Base-by-base conservation (phyloP, 2,888 invertebrate species). In the Lydus trimaculatus region DNA sequence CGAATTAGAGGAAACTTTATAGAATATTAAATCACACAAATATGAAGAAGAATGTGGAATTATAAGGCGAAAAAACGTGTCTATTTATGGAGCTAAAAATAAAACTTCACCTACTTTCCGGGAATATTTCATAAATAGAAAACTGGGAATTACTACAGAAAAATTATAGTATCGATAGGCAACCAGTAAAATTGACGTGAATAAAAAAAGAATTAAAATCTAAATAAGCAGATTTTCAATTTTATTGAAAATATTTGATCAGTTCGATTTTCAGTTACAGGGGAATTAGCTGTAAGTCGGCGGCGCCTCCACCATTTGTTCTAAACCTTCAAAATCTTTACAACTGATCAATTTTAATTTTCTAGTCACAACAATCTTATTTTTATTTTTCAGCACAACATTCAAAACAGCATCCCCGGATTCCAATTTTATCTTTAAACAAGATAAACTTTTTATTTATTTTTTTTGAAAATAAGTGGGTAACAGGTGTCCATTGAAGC, bases 401-500 rank as follows among this genome's bases (percentile, higher is more conserved):
- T n/a, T n/a, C n/a, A n/a, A n/a, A n/a, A n/a, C n/a, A n/a, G n/a
- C n/a, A n/a, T n/a, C n/a, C n/a, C n/a, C n/a, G n/a, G 33, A 7
- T n/a, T 15, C 28, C 56, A 28, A 56, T 28, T 15, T 56, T 2
- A 5, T 11, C 13, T 28, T 56, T 13, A n/a, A 28, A 7, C 56
- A 56, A 11, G 25, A 28, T n/a, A 5, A 25, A 56, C 56, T 56
- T 56, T 56, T n/a, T n/a, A n/a, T n/a, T n/a, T n/a, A n/a, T n/a
- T n/a, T n/a, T n/a, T n/a, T n/a, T 23, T 13, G 48, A 13, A 23
- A 52, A 23, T 52, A 23, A 23, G 52, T 13, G 52, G 25, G 25
- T 56, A 56, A 56, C 56, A 56, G 56, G 56, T 56, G 56, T 56
- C 56, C n/a, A 56, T 28, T 56, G 56, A n/a, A 56, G 56, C 28